Base-by-base conservation (phyloP, 2,797 vertebrate genomes). In the Pseudocheirus occidentalis region DNA sequence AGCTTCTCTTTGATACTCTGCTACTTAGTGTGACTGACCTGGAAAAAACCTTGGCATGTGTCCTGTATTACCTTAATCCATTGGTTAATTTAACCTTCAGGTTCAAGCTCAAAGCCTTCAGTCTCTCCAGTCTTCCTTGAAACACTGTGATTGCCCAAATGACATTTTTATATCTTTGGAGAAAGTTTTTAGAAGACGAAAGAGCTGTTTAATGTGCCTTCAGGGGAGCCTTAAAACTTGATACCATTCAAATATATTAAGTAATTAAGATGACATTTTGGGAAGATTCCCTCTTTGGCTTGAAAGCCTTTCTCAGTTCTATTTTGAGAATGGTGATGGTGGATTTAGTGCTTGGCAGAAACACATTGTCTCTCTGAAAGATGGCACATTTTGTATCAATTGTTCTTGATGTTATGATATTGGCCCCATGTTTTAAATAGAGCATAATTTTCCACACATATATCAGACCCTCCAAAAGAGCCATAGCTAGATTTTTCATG, bases 241-340 rank as follows among this genome's bases (percentile, higher is more conserved):
- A 87, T 50, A 46, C 40, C 3, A 46, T 87, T 87, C 73, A 87
- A 87, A 87, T 50, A 87, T 87, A 50, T 50, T 87, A 87, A 81
- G 66, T 81, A 81, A 87, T 87, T 87, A 50, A 87, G 73, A 87
- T 87, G 73, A 87, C 73, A 87, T 87, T 87, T 87, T 50, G 21
- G 73, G 27, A 87, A 40, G 40, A 50, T 87, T 87, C 73, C 73
- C 73, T 87, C 73, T 50, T 50, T 50, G 40, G 24, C 40, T 87
- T 50, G 40, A 87, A 87, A 87, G 40, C 73, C 24, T 87, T 87
- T 87, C 73, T 87, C 40, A 50, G 40, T 46, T 50, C 40, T 87
- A 50, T 87, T 87, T 87, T 46, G 73, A 34, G 73, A 87, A 50
- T 27, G 73, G 27, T 87, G 73, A 50, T 87, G 73, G 21, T 87